Percentiles rank a stretch among this genome's conserved stretches.
Conservation (phyloP, 2,797 vertebrate species). For the Argyrosomus regius region DNA sequence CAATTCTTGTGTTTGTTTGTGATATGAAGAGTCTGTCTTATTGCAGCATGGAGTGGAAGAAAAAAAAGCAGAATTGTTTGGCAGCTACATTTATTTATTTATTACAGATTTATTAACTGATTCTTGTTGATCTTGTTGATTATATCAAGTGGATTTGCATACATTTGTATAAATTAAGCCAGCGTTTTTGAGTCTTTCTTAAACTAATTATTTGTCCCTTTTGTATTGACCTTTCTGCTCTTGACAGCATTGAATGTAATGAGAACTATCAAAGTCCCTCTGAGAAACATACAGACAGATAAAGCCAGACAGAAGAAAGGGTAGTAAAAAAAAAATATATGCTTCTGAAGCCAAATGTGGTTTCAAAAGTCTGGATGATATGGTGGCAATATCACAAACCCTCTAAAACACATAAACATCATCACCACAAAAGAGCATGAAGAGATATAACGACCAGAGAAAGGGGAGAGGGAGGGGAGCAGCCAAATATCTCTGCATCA, state of each 20-base stretch:
- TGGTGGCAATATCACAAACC: conserved; percentile 28
- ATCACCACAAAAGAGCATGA: conserved; percentile 12
- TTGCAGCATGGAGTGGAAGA: not conserved
- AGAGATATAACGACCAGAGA: conserved; percentile 24
- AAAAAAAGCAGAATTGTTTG: conserved; percentile 15
- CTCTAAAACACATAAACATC: conserved; percentile 34
- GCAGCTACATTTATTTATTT: conserved; percentile 18
- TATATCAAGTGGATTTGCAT: conserved; percentile 45
- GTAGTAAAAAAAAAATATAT: not conserved
- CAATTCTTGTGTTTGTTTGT: conserved; percentile 24
- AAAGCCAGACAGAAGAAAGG: conserved; percentile 19
- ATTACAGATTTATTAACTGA: conserved; percentile 40
- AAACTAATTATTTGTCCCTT: conserved; percentile 22
- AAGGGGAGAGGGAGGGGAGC: conserved; percentile 6
- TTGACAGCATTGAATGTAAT: conserved; percentile 25
- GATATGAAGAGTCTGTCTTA: conserved; percentile 10
- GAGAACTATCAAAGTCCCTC: conserved; percentile 20
- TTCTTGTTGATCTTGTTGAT: conserved; percentile 17
- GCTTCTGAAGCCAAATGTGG: conserved; percentile 12
- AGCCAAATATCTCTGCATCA: conserved; percentile 33
- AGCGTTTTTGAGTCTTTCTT: conserved; percentile 1
- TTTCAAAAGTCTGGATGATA: conserved; percentile 14
- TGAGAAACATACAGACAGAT: conserved; percentile 24
- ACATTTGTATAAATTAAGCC: conserved; percentile 20
- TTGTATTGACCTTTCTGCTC: conserved; percentile 48